Base-by-base conservation (phyloP, 2,797 vertebrate genomes). In the Sebastes itinus region DNA sequence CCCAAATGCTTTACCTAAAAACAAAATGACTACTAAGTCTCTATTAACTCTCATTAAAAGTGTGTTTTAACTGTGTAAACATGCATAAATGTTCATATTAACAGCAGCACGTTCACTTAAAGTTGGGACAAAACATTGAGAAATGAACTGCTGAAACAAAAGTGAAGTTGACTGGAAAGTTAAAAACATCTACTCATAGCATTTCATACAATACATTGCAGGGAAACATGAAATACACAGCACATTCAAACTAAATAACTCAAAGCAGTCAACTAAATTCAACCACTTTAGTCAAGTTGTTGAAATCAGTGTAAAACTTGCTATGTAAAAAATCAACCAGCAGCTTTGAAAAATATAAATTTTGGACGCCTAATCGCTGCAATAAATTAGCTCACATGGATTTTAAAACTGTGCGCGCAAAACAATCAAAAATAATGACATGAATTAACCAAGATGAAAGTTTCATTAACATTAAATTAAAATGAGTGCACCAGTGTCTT, bases 381-480 rank as follows among this genome's bases (percentile, higher is more conserved):
- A 73, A 72, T 82, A 83, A 69, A 72, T 88, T 89, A 92, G 84
- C 89, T 90, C 27, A 81, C 25, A 70, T 80, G 52, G 67, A 59
- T 72, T 66, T 65, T 46, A 62, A 69, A 73, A 72, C 49, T 68
- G 69, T 54, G 33, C 13, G 2, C 55, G 81, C 16, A 89, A 85
- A 86, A 81, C 62, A 83, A 80, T 68, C 27, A 83, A 69, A 55
- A 83, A 81, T 42, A 56, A 78, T 80, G 70, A 60, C 52, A 82
- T 83, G 66, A 86, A 63, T 81, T 78, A 88, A 82, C 46, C 22
- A 49, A 74, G 52, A 66, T 72, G 77, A 84, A 66, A 38, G 30
- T 76, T 27, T 64, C 22, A 54, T 81, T 74, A 78, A 65, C 68
- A 22, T 73, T 61, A 71, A 75, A 70, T 63, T 20, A 78, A 77